phyloP scores from a whole-genome alignment of 2,797 vertebrate species.

The Pagetopsis macropterus region DNA sequence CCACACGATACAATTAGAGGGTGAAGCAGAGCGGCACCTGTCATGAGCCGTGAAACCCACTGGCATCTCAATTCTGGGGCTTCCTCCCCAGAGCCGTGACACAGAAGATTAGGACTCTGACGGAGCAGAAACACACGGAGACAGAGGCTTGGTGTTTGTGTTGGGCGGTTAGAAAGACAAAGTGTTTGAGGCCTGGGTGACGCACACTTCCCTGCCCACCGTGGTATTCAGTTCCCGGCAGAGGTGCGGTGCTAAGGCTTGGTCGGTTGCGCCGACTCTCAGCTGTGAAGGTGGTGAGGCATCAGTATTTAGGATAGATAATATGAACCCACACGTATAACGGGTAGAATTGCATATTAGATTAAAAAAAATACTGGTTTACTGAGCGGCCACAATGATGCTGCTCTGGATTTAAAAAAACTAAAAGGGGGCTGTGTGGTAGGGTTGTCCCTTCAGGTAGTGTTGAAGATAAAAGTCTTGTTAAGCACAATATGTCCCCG shows the following conservation, averaged over 20 bases:
- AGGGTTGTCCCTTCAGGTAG: neutral
- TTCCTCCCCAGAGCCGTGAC: conserved; percentile 31
- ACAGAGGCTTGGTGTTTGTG: conserved; percentile 20
- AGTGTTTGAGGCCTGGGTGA: conserved; percentile 22
- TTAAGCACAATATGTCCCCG: no score
- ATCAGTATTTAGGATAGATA: neutral
- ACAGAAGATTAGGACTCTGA: conserved; percentile 40
- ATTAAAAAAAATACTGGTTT: neutral
- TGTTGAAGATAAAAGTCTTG: no score
- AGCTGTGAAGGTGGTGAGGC: conserved; percentile 30
- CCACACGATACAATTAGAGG: conserved; percentile 62
- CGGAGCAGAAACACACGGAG: conserved; percentile 40
- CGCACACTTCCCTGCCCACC: conserved; percentile 8
- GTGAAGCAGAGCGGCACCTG: conserved; percentile 58
- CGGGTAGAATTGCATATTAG: neutral
- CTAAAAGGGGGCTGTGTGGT: neutral
- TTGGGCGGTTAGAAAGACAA: conserved; percentile 34
- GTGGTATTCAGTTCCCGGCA: conserved; percentile 23
- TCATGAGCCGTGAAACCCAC: conserved; percentile 59
- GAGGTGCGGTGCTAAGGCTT: conserved; percentile 16
- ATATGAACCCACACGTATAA: neutral
- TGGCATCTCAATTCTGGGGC: conserved; percentile 13
- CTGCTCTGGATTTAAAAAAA: neutral
- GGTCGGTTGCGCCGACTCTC: neutral
- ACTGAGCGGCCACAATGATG: neutral